Conservation (phyloP, 2,888 invertebrate species). For the Synergus gifuensis region DNA sequence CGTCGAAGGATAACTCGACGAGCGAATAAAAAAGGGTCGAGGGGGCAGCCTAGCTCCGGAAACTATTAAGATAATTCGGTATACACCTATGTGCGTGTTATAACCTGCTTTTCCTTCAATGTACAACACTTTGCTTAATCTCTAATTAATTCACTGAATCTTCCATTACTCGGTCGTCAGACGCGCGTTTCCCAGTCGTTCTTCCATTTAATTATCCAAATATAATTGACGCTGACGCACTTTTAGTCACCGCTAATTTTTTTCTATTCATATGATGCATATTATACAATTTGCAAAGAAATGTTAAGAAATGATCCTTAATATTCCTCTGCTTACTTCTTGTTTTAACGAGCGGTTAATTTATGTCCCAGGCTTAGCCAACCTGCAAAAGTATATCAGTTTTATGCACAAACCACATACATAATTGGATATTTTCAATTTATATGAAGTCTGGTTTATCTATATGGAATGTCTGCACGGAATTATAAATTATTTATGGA, state of each 20-base stretch:
- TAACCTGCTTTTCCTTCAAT: conserved; percentile 37
- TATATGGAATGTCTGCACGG: conserved; percentile 6
- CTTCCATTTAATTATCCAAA: conserved; percentile 38
- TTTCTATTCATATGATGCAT: background rate
- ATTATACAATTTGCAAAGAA: background rate
- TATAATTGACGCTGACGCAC: conserved; percentile 21
- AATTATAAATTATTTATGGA: conserved; percentile 32
- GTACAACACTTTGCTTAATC: conserved; percentile 41
- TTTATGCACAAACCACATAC: conserved; percentile 18
- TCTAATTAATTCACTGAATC: conserved; percentile 41
- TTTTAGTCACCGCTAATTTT: background rate
- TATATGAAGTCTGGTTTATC: conserved; percentile 11
- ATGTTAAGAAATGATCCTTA: conserved; percentile 19
- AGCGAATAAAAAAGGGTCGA: conserved; percentile 55
- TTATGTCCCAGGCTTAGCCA: conserved; percentile 37
- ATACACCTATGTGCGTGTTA: conserved; percentile 44
- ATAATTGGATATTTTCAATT: conserved; percentile 33
- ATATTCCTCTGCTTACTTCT: background rate
- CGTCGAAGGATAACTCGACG: conserved; percentile 58
- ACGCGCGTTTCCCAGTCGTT: conserved; percentile 29
- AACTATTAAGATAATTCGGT: conserved; percentile 59
- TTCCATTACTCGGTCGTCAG: conserved; percentile 32
- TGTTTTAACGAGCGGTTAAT: conserved; percentile 18
- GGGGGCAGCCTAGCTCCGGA: conserved; percentile 58
- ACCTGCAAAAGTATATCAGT: conserved; percentile 30